A percentile compares a stretch with the other conserved stretches of the same genome.
Evolutionary conservation across 2,113 vertebrate genomes (phyloP).

Genomic region (Tamias sibiricus): DNA sequence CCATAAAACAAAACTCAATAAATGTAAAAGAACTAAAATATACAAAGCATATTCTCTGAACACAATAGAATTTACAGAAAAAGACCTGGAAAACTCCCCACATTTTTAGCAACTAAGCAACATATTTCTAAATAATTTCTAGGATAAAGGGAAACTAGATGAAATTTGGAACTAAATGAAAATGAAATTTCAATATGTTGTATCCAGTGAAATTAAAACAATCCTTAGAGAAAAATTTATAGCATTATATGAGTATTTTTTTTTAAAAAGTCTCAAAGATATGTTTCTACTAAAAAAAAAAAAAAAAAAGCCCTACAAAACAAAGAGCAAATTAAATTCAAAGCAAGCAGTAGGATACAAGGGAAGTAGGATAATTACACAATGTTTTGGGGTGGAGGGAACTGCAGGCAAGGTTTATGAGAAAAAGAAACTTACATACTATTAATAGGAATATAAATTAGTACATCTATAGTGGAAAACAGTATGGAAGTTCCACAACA

Average conservation of each 20-base stretch:
- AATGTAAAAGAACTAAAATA: neutral
- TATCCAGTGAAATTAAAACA: too few relatives aligned
- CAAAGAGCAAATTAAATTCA: neutral
- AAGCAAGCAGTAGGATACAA: neutral
- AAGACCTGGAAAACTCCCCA: neutral
- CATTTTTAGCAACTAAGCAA: neutral
- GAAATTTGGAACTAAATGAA: slow-evolving; percentile 31
- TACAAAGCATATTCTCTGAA: neutral
- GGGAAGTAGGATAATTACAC: neutral
- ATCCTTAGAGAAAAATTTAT: neutral
- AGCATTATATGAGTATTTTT: neutral
- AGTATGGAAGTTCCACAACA: neutral
- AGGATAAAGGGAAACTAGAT: neutral
- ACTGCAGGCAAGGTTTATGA: neutral
- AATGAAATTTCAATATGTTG: neutral
- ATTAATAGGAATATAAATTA: neutral
- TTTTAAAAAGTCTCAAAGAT: neutral
- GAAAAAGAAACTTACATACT: neutral
- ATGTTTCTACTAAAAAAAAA: too few relatives aligned
- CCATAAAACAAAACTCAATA: neutral
- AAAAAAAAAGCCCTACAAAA: neutral
- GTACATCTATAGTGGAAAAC: neutral
- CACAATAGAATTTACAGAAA: neutral
- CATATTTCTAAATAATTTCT: neutral
- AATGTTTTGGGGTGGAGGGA: neutral